Percentiles rank a stretch among this genome's conserved stretches.
Evolutionary conservation across 2,113 vertebrate genomes (phyloP).

Genomic region (Halichoeres trimaculatus): DNA sequence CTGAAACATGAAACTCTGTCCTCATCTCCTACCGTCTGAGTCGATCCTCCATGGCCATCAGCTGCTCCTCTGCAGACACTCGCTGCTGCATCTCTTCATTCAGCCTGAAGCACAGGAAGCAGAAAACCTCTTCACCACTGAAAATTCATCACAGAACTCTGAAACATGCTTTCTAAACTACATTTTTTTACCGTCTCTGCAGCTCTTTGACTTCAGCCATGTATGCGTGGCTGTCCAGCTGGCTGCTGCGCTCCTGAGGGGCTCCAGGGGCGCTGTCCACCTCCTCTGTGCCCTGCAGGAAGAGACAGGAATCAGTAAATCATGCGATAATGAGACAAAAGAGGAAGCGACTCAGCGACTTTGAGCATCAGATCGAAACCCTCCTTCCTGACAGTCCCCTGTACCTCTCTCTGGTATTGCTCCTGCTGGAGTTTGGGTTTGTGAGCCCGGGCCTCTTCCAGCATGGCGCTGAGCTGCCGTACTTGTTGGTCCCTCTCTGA

Average conservation of each 20-base stretch:
- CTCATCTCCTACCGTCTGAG: slow-evolving; percentile 77
- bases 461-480: slow-evolving; percentile 80
- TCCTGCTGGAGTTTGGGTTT: slow-evolving; percentile 71
- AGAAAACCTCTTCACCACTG: background rate
- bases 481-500: slow-evolving; percentile 89
- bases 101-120: slow-evolving; percentile 77
- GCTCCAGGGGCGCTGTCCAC: slow-evolving; percentile 89
- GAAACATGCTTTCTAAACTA: background rate
- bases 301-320: background rate
- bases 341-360: background rate
- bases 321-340: no score
- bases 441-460: slow-evolving; percentile 78
- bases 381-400: background rate
- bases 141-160: no score
- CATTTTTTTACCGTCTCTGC: slow-evolving; percentile 83
- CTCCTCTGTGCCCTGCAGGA: slow-evolving; percentile 79
- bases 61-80: slow-evolving; percentile 85
- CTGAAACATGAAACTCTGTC: no score
- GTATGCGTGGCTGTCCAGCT: slow-evolving; percentile 70
- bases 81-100: slow-evolving; percentile 84
- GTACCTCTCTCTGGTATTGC: slow-evolving; percentile 83
- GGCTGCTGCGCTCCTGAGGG: slow-evolving; percentile 86
- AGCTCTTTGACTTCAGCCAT: slow-evolving; percentile 85
- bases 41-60: slow-evolving; percentile 86
- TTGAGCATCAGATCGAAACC: no score